phyloP scores from a whole-genome alignment of 2,113 vertebrate genomes.

The Menura novaehollandiae region DNA sequence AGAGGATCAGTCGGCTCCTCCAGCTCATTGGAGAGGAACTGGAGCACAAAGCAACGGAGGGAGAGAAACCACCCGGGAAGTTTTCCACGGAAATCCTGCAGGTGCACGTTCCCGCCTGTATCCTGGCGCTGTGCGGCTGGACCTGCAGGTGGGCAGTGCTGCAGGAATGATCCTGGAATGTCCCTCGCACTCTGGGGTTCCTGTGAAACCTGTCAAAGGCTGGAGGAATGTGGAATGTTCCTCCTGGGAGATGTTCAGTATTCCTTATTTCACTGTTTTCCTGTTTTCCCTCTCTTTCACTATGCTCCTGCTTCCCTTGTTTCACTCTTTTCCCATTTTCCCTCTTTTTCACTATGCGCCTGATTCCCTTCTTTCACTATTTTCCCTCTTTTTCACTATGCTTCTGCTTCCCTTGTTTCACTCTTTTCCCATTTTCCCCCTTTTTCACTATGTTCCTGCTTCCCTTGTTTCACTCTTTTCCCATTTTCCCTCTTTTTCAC shows the following conservation, averaged over 20 bases:
- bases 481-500: neutral
- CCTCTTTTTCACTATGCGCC: accelerated
- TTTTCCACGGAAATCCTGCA: constrained; percentile 71
- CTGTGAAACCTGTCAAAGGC: neutral
- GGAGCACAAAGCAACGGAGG: constrained; percentile 52
- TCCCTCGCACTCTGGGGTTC: accelerated
- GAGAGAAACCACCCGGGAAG: constrained; percentile 42
- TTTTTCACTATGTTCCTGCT: neutral
- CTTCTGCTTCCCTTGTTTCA: neutral
- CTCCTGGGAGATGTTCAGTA: neutral
- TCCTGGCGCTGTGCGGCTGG: constrained; percentile 93
- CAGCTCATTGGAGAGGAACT: constrained; percentile 85
- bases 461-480: neutral
- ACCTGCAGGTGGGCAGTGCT: constrained; percentile 75
- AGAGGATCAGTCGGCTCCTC: constrained; percentile 80
- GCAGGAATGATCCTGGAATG: accelerated
- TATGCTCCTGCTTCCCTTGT: neutral
- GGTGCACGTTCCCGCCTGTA: constrained; percentile 85
- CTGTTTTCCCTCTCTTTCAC: neutral
- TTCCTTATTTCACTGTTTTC: accelerated
- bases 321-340: neutral
- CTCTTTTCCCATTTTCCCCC: neutral
- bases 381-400: neutral
- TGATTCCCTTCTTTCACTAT: neutral
- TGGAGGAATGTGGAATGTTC: no score